phyloP scores from a whole-genome alignment of 2,797 vertebrate species.

The Rachycentron canadum region DNA sequence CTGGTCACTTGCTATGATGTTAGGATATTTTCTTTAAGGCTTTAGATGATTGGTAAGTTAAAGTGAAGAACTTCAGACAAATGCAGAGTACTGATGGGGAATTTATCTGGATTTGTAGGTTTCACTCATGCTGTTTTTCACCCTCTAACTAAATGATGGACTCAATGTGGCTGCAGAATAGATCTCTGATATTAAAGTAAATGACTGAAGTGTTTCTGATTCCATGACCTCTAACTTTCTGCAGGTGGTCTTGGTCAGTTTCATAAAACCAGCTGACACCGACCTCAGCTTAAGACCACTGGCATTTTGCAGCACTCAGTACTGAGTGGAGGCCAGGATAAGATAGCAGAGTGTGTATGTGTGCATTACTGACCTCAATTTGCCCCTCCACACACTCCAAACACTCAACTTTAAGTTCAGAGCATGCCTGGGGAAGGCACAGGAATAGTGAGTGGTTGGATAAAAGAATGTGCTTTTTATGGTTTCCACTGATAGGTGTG shows the following conservation, averaged over 20 bases:
- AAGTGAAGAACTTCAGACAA: neutral
- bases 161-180: neutral
- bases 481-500: neutral
- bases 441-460: neutral
- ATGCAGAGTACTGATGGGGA: neutral
- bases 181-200: constrained; percentile 5
- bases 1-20: neutral
- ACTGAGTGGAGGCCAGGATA: constrained; percentile 52
- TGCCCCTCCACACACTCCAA: constrained; percentile 16
- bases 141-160: neutral
- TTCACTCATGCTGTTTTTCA: neutral
- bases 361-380: constrained; percentile 42
- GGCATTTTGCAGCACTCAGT: constrained; percentile 52
- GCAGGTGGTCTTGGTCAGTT: constrained; percentile 11
- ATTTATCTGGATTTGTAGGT: neutral
- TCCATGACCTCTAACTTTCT: constrained; percentile 5
- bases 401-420: constrained; percentile 27
- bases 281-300: constrained; percentile 41
- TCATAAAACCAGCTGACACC: constrained; percentile 35
- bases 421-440: constrained; percentile 14
- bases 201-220: constrained; percentile 9
- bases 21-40: neutral
- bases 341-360: constrained; percentile 41
- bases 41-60: too few relatives aligned
- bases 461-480: constrained; percentile 1